Conservation (phyloP, 2,113 vertebrate genomes). For the Collichthys lucidus region DNA sequence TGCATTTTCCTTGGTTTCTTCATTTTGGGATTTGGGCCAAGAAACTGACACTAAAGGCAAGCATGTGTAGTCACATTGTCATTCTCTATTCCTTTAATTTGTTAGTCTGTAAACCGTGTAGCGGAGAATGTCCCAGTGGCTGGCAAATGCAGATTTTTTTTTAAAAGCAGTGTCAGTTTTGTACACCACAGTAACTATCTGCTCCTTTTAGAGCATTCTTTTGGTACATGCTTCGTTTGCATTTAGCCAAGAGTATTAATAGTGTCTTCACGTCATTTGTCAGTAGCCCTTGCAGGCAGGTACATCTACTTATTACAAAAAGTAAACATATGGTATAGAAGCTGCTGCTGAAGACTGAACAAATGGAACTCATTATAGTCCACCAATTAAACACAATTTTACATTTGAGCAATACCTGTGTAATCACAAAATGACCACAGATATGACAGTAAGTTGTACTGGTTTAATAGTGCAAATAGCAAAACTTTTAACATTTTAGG, state of each 20-base stretch:
- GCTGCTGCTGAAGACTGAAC: background rate
- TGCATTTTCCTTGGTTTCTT: conserved; percentile 90
- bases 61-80: conserved; percentile 93
- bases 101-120: conserved; percentile 90
- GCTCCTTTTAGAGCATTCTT: conserved; percentile 39
- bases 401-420: background rate
- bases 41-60: conserved; percentile 92
- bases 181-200: conserved; percentile 65
- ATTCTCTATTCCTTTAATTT: conserved; percentile 93
- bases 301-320: background rate
- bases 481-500: background rate
- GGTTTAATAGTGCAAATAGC: background rate
- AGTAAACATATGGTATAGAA: background rate
- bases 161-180: conserved; percentile 77
- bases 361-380: background rate
- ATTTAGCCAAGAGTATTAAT: conserved; percentile 21
- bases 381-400: background rate
- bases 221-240: conserved; percentile 21
- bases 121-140: conserved; percentile 82
- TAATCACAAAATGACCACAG: background rate
- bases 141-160: conserved; percentile 74
- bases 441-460: background rate
- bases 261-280: background rate
- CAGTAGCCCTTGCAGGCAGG: background rate
- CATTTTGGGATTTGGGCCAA: conserved; percentile 87